Base-by-base conservation (phyloP, 2,113 vertebrate species). In the Chrysemys picta region DNA sequence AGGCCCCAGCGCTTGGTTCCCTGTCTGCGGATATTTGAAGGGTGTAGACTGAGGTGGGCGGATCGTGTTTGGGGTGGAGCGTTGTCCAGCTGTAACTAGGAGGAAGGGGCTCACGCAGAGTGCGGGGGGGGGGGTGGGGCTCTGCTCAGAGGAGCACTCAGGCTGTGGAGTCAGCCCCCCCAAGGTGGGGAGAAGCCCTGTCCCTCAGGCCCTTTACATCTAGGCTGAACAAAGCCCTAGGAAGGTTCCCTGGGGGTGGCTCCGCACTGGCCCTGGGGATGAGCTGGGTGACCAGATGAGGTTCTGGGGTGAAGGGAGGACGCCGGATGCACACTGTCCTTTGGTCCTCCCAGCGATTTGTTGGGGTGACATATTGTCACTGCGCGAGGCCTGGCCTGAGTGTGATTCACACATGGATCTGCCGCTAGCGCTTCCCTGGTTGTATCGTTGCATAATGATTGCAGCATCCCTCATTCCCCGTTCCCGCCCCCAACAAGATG, bases 111-210 rank as follows among this genome's bases (percentile, higher is more conserved):
- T 78, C 49, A 59, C 50, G 84, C 49, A 62, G 27, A 45, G 83
- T 72, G 24, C 3, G 0, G 0, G 5, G 42, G 42, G 4, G 0
- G 6, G 12, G 0, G 2, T 35, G 90, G 86, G 53, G 59, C 24
- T 86, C 7, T 85, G n/a, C 49, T 42, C 5, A 31, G 59, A 49
- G 25, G 69, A 69, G 31, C 29, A 17, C 4, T 84, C 57, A 35
- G 59, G 75, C 53, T 2, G 0, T 84, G 93, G 42, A 52, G 45
- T 0, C 27, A 1, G 56, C 38, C 62, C 0, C 11, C 80, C 92
- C 85, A 93, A 80, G 25, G 72, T 25, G 83, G 16, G 49, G 50
- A 22, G 72, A 92, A 88, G 76, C 3, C 7, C 21, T 56, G 56
- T 31, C 52, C 42, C 22, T 29, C 42, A 8, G 87, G 80, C 85